These are phyloP conservation scores for Adrianichthys oophorus DNA, from an alignment of 2,797 vertebrate genomes.

Conservation along the genomic window DNA sequence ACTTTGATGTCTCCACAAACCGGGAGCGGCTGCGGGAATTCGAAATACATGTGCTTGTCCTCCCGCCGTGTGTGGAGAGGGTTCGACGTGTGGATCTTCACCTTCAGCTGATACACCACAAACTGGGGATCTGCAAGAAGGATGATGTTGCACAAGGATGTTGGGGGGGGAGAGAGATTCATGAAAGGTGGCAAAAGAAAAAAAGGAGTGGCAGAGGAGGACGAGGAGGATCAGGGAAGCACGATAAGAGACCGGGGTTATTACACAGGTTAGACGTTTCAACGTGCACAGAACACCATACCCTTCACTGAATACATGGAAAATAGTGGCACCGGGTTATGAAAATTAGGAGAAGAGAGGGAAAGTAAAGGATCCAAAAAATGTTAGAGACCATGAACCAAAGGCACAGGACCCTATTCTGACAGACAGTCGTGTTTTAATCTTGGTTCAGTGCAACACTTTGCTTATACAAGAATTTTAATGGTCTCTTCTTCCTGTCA, in stretches of 20 bases:
- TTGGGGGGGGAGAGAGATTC: constrained; percentile 39
- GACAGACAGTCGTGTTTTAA: constrained; percentile 51
- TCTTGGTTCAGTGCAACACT: constrained; percentile 29
- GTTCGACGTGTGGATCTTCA: constrained; percentile 97
- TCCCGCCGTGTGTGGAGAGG: constrained; percentile 93
- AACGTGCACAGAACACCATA: constrained; percentile 30
- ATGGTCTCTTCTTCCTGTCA: constrained; percentile 31
- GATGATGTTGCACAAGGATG: constrained; percentile 18
- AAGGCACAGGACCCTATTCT: constrained; percentile 73
- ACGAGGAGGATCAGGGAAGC: constrained; percentile 3
- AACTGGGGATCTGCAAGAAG: constrained; percentile 91
- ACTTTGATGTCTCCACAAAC: constrained; percentile 99
- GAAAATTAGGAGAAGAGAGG: constrained; percentile 36
- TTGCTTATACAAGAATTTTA: constrained; percentile 27
- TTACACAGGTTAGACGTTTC: constrained; percentile 45
- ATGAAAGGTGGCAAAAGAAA: constrained; percentile 23
- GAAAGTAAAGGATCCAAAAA: constrained; percentile 42
- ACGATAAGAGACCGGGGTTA: constrained; percentile 53
- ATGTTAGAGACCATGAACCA: constrained; percentile 61
- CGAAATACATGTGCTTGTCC: constrained; percentile 97
- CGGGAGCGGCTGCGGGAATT: constrained; percentile 96
- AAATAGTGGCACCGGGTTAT: constrained; percentile 30
- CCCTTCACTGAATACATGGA: constrained; percentile 4
- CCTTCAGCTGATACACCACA: constrained; percentile 97
- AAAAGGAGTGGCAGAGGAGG: constrained; percentile 6